Evolutionary conservation across 1,140 invertebrate species (phyloP), one percentile per base, ranked within the genome.

Genomic region (Lordiphosa stackelbergi): DNA sequence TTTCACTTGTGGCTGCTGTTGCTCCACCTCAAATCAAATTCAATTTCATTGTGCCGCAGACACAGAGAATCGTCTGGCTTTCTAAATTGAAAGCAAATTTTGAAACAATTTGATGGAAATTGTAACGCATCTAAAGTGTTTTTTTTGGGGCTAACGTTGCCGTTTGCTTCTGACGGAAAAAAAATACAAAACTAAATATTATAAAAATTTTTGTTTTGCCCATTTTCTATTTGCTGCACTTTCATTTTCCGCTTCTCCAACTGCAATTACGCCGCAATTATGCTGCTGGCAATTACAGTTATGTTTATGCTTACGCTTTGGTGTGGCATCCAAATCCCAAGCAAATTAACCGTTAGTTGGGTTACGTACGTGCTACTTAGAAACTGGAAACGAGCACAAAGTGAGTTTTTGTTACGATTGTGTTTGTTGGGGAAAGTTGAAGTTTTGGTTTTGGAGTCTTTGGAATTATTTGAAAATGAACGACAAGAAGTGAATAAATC

Each of bases 311-410:
- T 58, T 61, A 13, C 10, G 9, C 45, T 56, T 47, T 49, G 13
- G 31, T 28, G 28, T 35, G 62, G 38, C 53, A 37, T 11, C 28
- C 12, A 63, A 63, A 62, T 62, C 58, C 47, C 36, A 53, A 59
- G 40, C 53, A 66, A 66, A 58, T 66, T 51, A 66, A 37, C 64
- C 63, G 64, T 66, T 66, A 35, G 63, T 38, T 63, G 58, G 35
- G 62, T 66, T 66, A 64, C 63, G 63, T 66, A 66, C 63, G 63
- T 66, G 63, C 63, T 65, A 65, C 61, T 65, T 65, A 65, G 61
- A 66, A 66, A 65, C 61, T 49, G 11, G 2, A 31, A 37, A 13
- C 19, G 3, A 31, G 28, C 28, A 31, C 28, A 31, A 31, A 31
- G 28, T 31, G 7, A 31, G 7, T 8, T 31, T 8, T 8, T 5